Conservation (phyloP, 1,140 invertebrate genomes). For the Colletes gigas region DNA sequence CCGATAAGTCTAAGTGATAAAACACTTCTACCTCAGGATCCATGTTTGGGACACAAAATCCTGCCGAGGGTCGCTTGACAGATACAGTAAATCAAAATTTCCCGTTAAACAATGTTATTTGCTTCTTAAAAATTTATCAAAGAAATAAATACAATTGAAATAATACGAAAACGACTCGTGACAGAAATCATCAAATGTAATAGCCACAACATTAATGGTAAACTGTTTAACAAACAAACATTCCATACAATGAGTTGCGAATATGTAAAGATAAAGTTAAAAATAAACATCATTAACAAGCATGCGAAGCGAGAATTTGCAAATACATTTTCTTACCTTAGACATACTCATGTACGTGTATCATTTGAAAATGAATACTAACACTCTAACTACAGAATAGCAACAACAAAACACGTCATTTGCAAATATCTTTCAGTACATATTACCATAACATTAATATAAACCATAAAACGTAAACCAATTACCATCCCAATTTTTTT, state of each 20-base stretch:
- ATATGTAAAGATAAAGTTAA: slow-evolving; percentile 40
- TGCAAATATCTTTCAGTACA: neutral
- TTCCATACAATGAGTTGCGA: slow-evolving; percentile 23
- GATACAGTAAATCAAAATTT: too few relatives aligned
- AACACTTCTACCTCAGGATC: too few relatives aligned
- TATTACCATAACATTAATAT: slow-evolving; percentile 17
- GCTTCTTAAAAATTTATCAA: slow-evolving; percentile 6
- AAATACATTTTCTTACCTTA: slow-evolving; percentile 53
- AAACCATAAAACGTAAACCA: slow-evolving; percentile 33
- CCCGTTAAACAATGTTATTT: neutral
- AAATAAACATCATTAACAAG: slow-evolving; percentile 12
- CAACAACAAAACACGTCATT: slow-evolving; percentile 16
- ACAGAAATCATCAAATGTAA: neutral
- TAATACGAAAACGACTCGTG: neutral
- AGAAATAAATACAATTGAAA: slow-evolving; percentile 9
- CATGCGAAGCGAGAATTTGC: slow-evolving; percentile 53
- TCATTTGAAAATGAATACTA: slow-evolving; percentile 24
- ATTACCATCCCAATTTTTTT: slow-evolving; percentile 11
- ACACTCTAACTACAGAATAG: slow-evolving; percentile 12
- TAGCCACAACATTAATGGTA: slow-evolving; percentile 2
- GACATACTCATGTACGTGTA: slow-evolving; percentile 26
- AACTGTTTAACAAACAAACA: slow-evolving; percentile 42
- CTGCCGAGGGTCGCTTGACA: too few relatives aligned
- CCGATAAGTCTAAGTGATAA: too few relatives aligned
- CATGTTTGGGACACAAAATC: too few relatives aligned